Evolutionary conservation across 2,797 vertebrate genomes (phyloP).

Genomic region (Odontamblyopus rebecca): DNA sequence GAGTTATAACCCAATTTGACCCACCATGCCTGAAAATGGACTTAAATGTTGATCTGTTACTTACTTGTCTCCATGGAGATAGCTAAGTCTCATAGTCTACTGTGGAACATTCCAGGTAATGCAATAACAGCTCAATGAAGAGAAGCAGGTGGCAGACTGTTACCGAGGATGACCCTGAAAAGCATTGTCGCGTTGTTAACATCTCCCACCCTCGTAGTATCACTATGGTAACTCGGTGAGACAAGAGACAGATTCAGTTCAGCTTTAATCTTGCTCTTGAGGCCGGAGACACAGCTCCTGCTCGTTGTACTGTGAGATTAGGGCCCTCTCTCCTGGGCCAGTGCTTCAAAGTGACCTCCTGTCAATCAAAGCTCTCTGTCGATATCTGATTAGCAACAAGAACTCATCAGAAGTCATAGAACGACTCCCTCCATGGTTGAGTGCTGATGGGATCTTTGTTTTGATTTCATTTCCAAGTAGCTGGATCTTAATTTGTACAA

Average conservation of each 20-base stretch:
- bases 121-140: no score
- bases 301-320: constrained; percentile 24
- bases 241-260: not conserved
- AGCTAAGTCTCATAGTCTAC: no score
- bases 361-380: not conserved
- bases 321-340: constrained; percentile 7
- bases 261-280: not conserved
- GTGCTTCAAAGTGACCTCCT: constrained; percentile 24
- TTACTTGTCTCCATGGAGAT: no score
- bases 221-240: not conserved
- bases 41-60: no score
- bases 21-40: no score
- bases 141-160: no score
- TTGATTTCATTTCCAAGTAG: not conserved
- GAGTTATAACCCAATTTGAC: no score
- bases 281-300: constrained; percentile 27
- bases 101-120: no score
- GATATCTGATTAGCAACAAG: not conserved
- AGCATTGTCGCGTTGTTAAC: not conserved
- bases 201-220: not conserved
- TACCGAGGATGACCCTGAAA: not conserved
- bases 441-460: not conserved
- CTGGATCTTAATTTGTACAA: not conserved
- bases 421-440: not conserved
- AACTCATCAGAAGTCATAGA: not conserved